Percentiles rank a stretch among this genome's conserved stretches.
Conservation (phyloP, 2,113 vertebrate genomes). For the Pteronura brasiliensis region DNA sequence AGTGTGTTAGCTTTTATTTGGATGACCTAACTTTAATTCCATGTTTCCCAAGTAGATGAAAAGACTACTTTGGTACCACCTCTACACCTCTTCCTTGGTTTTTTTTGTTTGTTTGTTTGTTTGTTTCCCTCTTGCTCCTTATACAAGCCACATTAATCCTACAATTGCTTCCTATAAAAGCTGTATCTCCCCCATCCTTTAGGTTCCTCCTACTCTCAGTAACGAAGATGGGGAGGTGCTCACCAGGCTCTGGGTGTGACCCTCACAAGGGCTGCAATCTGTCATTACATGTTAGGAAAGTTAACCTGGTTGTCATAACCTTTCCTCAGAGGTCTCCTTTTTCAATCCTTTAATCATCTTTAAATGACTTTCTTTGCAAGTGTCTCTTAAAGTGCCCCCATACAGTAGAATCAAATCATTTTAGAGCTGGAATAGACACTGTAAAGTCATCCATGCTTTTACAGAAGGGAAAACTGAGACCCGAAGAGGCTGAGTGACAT, state of each 20-base stretch:
- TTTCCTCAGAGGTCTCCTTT: neutral
- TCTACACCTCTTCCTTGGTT: neutral
- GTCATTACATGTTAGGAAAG: neutral
- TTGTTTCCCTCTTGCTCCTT: neutral
- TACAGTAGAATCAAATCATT: neutral
- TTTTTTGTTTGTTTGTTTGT: no score
- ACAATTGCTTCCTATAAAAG: neutral
- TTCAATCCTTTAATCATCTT: neutral
- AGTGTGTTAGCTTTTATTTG: neutral
- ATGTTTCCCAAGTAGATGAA: neutral
- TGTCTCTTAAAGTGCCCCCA: neutral
- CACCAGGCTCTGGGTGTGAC: neutral
- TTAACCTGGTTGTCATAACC: neutral
- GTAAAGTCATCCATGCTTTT: neutral
- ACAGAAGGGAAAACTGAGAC: neutral
- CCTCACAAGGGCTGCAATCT: no score
- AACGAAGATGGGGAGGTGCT: neutral
- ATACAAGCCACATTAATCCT: neutral
- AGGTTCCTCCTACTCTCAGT: neutral
- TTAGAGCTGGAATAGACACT: neutral
- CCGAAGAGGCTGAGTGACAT: neutral
- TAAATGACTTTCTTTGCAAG: neutral
- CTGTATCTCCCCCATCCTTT: neutral
- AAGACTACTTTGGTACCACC: neutral
- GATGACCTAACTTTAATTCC: neutral